Base-by-base conservation (phyloP, 2,797 vertebrate species). In the Acropternis orthonyx region DNA sequence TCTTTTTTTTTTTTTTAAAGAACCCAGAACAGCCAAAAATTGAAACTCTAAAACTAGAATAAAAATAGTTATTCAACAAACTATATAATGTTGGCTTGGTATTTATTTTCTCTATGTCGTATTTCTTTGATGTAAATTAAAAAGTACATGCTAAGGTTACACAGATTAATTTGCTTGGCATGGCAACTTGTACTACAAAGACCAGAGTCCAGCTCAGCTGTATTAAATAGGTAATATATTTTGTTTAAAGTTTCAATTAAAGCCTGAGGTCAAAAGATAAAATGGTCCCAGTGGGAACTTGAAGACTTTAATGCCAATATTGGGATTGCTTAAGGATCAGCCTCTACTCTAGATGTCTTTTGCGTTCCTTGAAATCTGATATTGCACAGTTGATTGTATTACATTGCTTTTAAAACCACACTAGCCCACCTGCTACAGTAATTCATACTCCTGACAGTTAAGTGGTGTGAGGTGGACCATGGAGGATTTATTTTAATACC, bases 231-330 rank as follows among this genome's bases (percentile, higher is more conserved):
- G 97, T 96, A 98, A 97, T 98, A 97, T 97, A 97, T 98, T 98
- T 98, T 97, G 93, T 97, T 98, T 98, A 97, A 98, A 97, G 95
- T 97, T 98, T 98, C 97, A 98, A 97, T 98, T 98, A 98, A 98
- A 97, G 97, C 59, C 69, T 87, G 73, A 59, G 92, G 95, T 97
- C 96, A 97, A 93, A 97, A 97, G 97, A 98, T 97, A 97, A 97
- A 98, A 97, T 88, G 93, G 88, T 84, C 96, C 94, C 84, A 32
- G 24, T 97, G 98, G 97, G 95, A 97, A 81, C 89, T 86, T 93
- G 95, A 97, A 96, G 65, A 86, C 94, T 98, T 97, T 96, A 95
- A 96, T 98, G 97, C 96, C 97, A 98, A 93, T 97, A 96, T 96
- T 96, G 95, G 87, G 87, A 96, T 97, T 97, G 93, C 94, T 92